Conservation (phyloP, 1,140 invertebrate genomes). For the Brachionus manjavacas region DNA sequence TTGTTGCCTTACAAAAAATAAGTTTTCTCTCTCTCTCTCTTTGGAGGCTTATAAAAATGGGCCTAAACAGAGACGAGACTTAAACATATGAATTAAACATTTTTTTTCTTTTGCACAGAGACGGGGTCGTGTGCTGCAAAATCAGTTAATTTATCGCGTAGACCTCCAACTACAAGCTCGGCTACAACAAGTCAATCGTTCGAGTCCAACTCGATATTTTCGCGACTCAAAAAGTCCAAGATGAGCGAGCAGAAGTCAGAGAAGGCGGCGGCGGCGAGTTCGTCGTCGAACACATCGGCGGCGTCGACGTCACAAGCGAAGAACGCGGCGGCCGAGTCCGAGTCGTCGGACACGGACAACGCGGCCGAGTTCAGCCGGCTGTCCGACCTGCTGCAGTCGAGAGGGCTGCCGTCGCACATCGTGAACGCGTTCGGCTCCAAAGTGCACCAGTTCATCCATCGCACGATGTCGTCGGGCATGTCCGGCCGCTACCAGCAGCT, state of each 20-base stretch:
- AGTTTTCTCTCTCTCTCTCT: neutral
- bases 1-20: neutral
- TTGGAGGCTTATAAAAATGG: neutral
- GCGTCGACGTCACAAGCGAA: neutral
- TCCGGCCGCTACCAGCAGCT: constrained; percentile 21
- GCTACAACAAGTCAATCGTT: constrained; percentile 6
- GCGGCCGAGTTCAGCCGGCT: neutral
- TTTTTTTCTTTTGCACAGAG: neutral
- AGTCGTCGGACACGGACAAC: constrained; percentile 30
- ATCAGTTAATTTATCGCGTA: constrained; percentile 8
- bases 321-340: neutral
- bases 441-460: constrained; percentile 91
- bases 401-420: constrained; percentile 86
- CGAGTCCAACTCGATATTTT: constrained; percentile 14
- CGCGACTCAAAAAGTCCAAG: neutral
- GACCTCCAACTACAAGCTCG: neutral
- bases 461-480: constrained; percentile 66
- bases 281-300: constrained; percentile 4
- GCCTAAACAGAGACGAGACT: too few species aligned
- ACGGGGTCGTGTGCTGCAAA: constrained; percentile 30
- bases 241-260: neutral
- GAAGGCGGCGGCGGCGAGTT: neutral
- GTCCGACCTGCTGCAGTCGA: constrained; percentile 82
- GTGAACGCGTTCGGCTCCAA: constrained; percentile 83
- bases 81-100: too few species aligned